Base-by-base conservation (phyloP, 2,797 vertebrate species). In the Tinamus major region DNA sequence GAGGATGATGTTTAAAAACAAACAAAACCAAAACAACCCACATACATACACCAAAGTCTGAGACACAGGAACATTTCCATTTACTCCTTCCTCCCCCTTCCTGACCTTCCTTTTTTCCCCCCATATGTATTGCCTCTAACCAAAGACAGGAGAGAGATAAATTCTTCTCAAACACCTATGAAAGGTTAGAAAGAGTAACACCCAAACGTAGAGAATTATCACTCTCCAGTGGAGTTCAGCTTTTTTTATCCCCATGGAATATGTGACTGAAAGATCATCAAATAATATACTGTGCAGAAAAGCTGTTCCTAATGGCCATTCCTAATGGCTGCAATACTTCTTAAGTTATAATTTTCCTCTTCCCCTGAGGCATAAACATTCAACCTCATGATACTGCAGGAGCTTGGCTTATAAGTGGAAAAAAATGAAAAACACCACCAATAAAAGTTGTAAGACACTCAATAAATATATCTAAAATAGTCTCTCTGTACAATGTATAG, bases 341-440 rank as follows among this genome's bases (percentile, higher is more conserved):
- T 89, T 96, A 84, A 86, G 59, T 80, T 86, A 94, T 82, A 89
- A 94, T 93, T 92, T 94, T 94, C 33, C 21, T 89, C 87, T 86
- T 96, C 85, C 85, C 92, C 65, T 67, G 79, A 95, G 92, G 94
- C 94, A 94, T 92, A 92, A 96, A 94, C 94, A 94, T 93, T 96
- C 79, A 46, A 21, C 77, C 83, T 87, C 42, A 71, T 61, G 86
- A 89, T 93, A 69, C 58, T 85, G 41, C 48, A 89, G 58, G 42
- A 87, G 33, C 62, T 86, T 79, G 77, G 74, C 87, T 93, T 79
- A 88, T 64, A 92, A 92, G 67, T 44, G 70, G 85, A 92, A 64
- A 88, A 95, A 91, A 95, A 91, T 93, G 77, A 94, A 92, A 91
- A 95, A 85, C 49, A 91, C 86, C 58, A 51, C 53, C 74, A 95